These are phyloP conservation scores for Heliocidaris tuberculata DNA, from an alignment of 35 echinoderm and acorn worm species.

Conservation along the genomic window DNA sequence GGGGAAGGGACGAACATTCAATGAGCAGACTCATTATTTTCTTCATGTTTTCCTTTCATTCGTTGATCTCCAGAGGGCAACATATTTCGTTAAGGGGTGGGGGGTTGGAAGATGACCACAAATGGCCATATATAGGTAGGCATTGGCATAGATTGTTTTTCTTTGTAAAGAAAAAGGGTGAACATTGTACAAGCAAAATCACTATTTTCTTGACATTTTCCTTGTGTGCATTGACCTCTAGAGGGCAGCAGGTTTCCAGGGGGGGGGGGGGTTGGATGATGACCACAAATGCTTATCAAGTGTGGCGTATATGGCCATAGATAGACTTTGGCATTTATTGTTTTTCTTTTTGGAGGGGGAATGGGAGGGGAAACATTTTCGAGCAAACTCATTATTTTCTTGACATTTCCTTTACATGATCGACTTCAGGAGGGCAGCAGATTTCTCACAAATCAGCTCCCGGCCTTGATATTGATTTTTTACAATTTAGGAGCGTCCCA, in stretches of 20 bases:
- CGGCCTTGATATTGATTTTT: neutral
- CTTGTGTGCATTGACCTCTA: no score
- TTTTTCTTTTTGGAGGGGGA: neutral
- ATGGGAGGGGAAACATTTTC: neutral
- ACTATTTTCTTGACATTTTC: neutral
- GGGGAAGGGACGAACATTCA: no score
- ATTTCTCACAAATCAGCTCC: neutral
- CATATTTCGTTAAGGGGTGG: no score
- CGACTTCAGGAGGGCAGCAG: neutral
- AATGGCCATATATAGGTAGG: neutral
- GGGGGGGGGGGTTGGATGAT: no score
- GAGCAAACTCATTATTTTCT: neutral
- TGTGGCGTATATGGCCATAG: neutral
- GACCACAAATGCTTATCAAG: no score
- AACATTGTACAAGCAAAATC: neutral
- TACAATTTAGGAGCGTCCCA: neutral
- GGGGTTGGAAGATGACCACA: no score
- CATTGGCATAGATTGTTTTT: neutral
- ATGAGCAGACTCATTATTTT: no score
- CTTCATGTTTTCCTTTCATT: no score
- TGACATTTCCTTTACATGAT: neutral
- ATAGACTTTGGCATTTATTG: neutral
- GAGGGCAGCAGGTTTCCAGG: no score
- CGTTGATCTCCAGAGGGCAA: no score
- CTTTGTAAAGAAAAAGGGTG: neutral